Conservation (phyloP, 2,888 invertebrate genomes). For the Loripinus fragilis region DNA sequence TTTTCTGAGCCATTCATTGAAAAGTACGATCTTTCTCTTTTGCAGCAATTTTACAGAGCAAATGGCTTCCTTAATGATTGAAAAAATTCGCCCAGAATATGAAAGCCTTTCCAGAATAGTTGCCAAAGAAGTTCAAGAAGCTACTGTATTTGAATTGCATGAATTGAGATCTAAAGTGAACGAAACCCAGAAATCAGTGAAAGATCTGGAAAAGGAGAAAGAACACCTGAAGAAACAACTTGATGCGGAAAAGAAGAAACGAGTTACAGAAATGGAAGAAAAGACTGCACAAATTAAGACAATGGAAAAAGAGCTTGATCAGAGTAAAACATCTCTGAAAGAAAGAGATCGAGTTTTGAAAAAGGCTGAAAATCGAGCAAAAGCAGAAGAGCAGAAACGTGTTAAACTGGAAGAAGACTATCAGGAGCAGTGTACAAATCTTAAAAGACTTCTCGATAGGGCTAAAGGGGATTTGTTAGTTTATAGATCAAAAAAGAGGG, state of each 20-base stretch:
- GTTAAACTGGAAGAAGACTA: constrained; percentile 35
- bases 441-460: constrained; percentile 33
- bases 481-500: constrained; percentile 42
- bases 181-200: constrained; percentile 27
- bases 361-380: constrained; percentile 41
- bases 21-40: neutral
- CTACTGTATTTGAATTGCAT: constrained; percentile 33
- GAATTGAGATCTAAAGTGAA: constrained; percentile 30
- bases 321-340: constrained; percentile 30
- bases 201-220: constrained; percentile 30
- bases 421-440: neutral
- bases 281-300: constrained; percentile 45
- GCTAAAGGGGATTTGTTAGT: constrained; percentile 51
- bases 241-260: constrained; percentile 35
- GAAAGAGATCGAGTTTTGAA: constrained; percentile 39
- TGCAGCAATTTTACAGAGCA: constrained; percentile 38
- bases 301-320: constrained; percentile 36
- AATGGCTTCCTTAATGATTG: constrained; percentile 38
- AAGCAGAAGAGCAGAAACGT: constrained; percentile 46
- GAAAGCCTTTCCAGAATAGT: constrained; percentile 34
- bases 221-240: constrained; percentile 27
- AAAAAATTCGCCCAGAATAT: constrained; percentile 35
- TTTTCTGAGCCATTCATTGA: no score
- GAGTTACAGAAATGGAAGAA: constrained; percentile 37
- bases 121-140: constrained; percentile 30